phyloP scores from a whole-genome alignment of 1,140 invertebrate genomes.

The Triops cancriformis region DNA sequence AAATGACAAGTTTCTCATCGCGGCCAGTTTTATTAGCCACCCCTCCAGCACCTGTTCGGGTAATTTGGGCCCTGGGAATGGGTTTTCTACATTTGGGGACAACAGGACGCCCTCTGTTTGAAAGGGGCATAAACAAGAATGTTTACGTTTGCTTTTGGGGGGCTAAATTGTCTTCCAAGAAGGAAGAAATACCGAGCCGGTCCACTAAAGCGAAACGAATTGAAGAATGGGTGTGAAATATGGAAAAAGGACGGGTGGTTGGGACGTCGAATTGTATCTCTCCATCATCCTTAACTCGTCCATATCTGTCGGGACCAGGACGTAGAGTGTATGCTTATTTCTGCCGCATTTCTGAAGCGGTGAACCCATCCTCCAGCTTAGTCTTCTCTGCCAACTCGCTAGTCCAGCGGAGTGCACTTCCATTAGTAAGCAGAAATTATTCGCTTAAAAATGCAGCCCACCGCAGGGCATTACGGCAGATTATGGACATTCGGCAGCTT shows the following conservation, averaged over 20 bases:
- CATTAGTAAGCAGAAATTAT: no score
- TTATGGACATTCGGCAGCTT: no score
- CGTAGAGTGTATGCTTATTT: neutral
- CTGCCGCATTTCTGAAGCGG: neutral
- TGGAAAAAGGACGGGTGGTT: neutral
- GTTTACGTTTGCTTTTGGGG: neutral
- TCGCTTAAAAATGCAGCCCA: no score
- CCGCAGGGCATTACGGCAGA: no score
- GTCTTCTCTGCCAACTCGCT: neutral
- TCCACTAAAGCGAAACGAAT: neutral
- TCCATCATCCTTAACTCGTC: slow-evolving; percentile 10
- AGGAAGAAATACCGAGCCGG: neutral
- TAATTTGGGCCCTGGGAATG: neutral
- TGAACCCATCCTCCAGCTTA: neutral
- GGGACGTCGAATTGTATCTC: neutral
- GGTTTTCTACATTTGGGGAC: neutral
- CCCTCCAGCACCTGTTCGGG: neutral
- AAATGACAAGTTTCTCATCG: slow-evolving; percentile 7
- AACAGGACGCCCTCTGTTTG: neutral
- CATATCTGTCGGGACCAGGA: neutral
- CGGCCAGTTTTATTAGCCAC: neutral
- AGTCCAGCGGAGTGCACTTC: no score
- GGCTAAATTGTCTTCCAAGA: neutral
- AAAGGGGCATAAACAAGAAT: neutral
- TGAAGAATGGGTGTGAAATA: neutral